Conservation (phyloP, 2,113 vertebrate genomes). For the Nothocercus julius region DNA sequence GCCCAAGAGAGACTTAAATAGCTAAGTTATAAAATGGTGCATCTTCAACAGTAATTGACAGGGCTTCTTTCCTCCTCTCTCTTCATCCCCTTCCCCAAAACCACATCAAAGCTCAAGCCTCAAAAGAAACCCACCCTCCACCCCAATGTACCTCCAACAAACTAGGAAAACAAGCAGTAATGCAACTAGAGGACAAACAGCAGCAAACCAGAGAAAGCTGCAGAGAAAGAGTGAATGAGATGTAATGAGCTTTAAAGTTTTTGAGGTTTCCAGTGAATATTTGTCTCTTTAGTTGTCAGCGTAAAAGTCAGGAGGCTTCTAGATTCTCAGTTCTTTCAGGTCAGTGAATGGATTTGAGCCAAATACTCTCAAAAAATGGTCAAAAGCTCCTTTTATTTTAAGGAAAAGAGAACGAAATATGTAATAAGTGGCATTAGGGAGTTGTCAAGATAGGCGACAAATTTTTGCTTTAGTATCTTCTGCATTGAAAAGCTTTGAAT, state of each 20-base stretch:
- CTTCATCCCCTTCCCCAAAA: too few relatives aligned
- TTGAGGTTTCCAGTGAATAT: background rate
- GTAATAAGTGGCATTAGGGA: background rate
- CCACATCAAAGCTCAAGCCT: background rate
- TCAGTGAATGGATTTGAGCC: background rate
- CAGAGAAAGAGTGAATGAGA: background rate
- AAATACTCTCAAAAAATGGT: background rate
- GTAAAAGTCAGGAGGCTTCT: background rate
- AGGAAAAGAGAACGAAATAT: background rate
- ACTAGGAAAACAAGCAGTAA: background rate
- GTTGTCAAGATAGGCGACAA: background rate
- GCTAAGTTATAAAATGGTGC: background rate
- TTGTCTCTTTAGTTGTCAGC: background rate
- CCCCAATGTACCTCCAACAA: background rate
- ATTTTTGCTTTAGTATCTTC: background rate
- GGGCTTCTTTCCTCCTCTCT: background rate
- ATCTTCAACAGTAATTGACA: background rate
- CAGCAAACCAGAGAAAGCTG: background rate
- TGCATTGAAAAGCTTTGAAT: background rate
- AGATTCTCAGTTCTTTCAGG: background rate
- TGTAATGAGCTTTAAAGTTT: background rate
- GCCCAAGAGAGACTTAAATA: background rate
- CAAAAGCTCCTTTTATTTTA: background rate
- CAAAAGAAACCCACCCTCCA: background rate
- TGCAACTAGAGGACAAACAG: background rate